A percentile compares a stretch with the other conserved stretches of the same genome.
Evolutionary conservation across 2,888 invertebrate species (phyloP).

Genomic region (Lasius fuliginosus): DNA sequence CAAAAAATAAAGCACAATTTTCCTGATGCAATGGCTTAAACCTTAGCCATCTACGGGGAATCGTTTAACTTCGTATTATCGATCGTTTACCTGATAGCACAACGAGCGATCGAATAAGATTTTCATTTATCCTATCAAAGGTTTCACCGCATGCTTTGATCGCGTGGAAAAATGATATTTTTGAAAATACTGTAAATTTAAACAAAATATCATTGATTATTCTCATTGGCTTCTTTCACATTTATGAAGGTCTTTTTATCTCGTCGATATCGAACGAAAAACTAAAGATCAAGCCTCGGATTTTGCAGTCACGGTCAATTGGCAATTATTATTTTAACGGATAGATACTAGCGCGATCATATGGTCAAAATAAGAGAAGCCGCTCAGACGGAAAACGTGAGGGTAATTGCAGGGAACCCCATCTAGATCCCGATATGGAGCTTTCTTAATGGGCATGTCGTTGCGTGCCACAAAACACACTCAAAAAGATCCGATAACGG

Average conservation of each 20-base stretch:
- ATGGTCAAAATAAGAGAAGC: conserved; percentile 63
- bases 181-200: background rate
- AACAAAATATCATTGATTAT: background rate
- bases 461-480: conserved; percentile 61
- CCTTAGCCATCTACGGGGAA: conserved; percentile 17
- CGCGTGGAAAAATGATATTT: conserved; percentile 30
- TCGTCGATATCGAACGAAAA: conserved; percentile 5
- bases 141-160: background rate
- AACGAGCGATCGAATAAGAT: conserved; percentile 43
- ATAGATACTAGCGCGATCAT: conserved; percentile 66
- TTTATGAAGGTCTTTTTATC: background rate
- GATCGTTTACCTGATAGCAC: conserved; percentile 11
- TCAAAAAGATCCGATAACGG: conserved; percentile 61
- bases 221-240: background rate
- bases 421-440: conserved; percentile 55
- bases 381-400: conserved; percentile 54
- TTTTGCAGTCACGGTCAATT: conserved; percentile 6
- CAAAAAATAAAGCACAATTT: background rate
- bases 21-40: conserved; percentile 20
- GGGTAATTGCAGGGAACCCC: conserved; percentile 61
- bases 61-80: conserved; percentile 42
- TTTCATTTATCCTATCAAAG: conserved; percentile 37
- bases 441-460: conserved; percentile 65
- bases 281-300: background rate
- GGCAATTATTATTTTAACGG: conserved; percentile 67